Percentiles rank a stretch among this genome's conserved stretches.
Conservation (phyloP, 2,888 invertebrate genomes). For the Microctonus aethiopoides region DNA sequence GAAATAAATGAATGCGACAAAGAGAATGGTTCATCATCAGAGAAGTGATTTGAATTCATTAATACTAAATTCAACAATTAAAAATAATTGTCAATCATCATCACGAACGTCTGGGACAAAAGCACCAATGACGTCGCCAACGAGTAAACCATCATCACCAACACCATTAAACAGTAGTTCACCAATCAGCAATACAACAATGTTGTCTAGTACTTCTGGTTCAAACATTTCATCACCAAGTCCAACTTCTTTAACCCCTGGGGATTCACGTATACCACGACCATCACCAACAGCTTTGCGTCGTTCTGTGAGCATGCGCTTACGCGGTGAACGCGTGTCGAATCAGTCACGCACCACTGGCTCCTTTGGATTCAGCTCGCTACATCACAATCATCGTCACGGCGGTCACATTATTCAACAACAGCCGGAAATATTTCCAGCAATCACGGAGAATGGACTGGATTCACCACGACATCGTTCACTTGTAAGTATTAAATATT, state of each 20-base stretch:
- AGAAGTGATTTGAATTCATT: slow-evolving; percentile 50
- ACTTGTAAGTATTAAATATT: slow-evolving; percentile 52
- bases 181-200: slow-evolving; percentile 21
- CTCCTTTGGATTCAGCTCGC: slow-evolving; percentile 7
- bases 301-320: slow-evolving; percentile 76
- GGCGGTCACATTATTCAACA: slow-evolving; percentile 46
- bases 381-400: slow-evolving; percentile 45
- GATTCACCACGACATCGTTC: slow-evolving; percentile 62
- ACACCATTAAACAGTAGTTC: slow-evolving; percentile 25
- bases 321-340: slow-evolving; percentile 72
- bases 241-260: slow-evolving; percentile 27
- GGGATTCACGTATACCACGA: slow-evolving; percentile 69
- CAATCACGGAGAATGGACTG: slow-evolving; percentile 74
- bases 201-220: neutral
- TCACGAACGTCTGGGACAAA: slow-evolving; percentile 25
- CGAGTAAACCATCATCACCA: slow-evolving; percentile 31
- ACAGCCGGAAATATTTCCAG: slow-evolving; percentile 69
- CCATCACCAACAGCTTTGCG: slow-evolving; percentile 69
- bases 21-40: slow-evolving; percentile 53
- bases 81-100: slow-evolving; percentile 18
- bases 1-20: slow-evolving; percentile 41
- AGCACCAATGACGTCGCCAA: slow-evolving; percentile 40
- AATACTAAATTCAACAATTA: slow-evolving; percentile 17
- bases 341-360: slow-evolving; percentile 45
- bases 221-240: neutral